These are phyloP conservation scores for Yponomeuta cagnagella DNA, from an alignment of 2,888 invertebrate species.

Conservation along the genomic window DNA sequence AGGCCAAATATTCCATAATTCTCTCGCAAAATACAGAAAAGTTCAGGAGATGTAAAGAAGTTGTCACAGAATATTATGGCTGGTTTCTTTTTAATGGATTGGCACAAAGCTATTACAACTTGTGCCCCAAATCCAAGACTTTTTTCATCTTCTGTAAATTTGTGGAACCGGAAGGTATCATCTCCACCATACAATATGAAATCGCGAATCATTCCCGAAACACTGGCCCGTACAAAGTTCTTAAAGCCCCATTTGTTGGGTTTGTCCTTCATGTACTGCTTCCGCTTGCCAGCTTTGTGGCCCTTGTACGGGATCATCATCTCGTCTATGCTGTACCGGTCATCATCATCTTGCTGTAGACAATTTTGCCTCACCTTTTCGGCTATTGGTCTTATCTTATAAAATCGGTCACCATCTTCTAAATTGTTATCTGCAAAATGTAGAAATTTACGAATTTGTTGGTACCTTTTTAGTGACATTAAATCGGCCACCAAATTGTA, in stretches of 20 bases:
- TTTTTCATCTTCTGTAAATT: too few species aligned
- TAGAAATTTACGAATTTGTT: constrained; percentile 15
- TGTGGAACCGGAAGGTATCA: too few species aligned
- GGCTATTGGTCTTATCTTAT: constrained; percentile 12
- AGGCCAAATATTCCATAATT: too few species aligned
- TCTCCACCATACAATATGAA: background rate
- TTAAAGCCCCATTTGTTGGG: constrained; percentile 23
- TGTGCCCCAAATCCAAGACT: too few species aligned
- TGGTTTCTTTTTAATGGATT: too few species aligned
- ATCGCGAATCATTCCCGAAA: constrained; percentile 30
- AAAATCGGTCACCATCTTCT: constrained; percentile 12
- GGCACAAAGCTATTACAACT: too few species aligned
- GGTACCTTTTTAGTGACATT: constrained; percentile 15
- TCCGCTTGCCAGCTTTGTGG: constrained; percentile 21
- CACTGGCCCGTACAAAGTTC: constrained; percentile 34
- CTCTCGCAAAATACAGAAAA: too few species aligned
- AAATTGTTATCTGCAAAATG: constrained; percentile 13
- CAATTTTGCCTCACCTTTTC: constrained; percentile 15
- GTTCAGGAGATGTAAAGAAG: constrained; percentile 5
- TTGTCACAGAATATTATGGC: background rate
- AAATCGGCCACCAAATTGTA: constrained; percentile 10
- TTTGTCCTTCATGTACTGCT: constrained; percentile 38
- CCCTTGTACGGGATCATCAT: constrained; percentile 18
- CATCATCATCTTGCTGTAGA: constrained; percentile 11
- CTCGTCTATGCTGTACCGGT: constrained; percentile 13